Evolutionary conservation across 2,113 vertebrate genomes (phyloP), one percentile per base, ranked within the genome.

Genomic region (Pseudolaguvia tuberculata): DNA sequence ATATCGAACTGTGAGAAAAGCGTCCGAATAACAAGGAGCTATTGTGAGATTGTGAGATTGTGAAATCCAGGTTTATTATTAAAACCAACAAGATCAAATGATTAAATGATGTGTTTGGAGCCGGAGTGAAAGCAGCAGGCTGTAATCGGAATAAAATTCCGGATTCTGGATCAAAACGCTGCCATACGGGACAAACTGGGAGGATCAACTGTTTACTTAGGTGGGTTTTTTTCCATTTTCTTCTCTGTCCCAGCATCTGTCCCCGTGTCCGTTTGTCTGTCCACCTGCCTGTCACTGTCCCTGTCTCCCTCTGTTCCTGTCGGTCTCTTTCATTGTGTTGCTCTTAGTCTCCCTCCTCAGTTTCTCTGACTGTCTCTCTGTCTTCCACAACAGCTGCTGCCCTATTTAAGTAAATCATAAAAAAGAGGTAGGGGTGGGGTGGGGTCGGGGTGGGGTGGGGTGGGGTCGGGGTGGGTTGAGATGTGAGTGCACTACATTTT

Each of bases 381-480:
- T 77, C 68, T 80, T 78, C 76, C 77, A 77, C 79, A 83, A 89
- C 88, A 90, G 89, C 88, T 89, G 89, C 86, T 89, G 87, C 89
- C 89, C 88, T 85, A 90, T 89, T 91, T 90, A 86, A 84, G 70
- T 15, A 79, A 84, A 87, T 88, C 81, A 83, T 79, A 75, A 72
- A 72, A 80, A 87, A 83, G 71, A 79, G 76, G 77, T 71, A 39
- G 18, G 29, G 72, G 13, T 11, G n/a, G 17, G 25, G 31, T 4
- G 31, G 31, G 31, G 3, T 3, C 31, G 31, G 31, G 31, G 31
- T 3, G 31, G 31, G 31, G 31, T 3, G 31, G 31, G 31, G 31
- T 3, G 31, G 39, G 39, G 6, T 6, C 31, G 31, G 6, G 31
- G 31, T 35, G n/a, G n/a, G n/a, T 21, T 21, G 55, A n/a, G 14